Base-by-base conservation (phyloP, 2,113 vertebrate species). In the Aspiorhynchus laticeps region DNA sequence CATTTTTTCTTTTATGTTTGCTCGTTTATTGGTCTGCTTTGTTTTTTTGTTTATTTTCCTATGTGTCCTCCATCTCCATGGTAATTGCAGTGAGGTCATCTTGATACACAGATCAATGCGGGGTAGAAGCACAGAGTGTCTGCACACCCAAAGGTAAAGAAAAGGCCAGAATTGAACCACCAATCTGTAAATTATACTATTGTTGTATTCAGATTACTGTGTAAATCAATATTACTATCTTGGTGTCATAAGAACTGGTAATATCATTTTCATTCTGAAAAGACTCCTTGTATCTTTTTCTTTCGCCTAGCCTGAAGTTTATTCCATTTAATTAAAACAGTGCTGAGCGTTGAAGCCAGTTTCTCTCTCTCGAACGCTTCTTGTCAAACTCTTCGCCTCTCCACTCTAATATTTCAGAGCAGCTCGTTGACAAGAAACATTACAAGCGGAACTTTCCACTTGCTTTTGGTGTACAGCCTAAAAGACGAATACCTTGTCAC, bases 61-160 rank as follows among this genome's bases (percentile, higher is more conserved):
- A 96, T 96, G 90, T 95, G 88, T 97, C 96, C 96, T 96, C 95
- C 96, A 94, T 93, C 92, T 94, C 96, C 96, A 97, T 97, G 97
- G 95, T 97, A 95, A 97, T 95, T 95, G 95, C 97, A 99, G 98
- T 96, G 97, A 99, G 95, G 96, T 98, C 97, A 96, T 99, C 95
- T 97, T 97, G 97, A 96, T 97, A 95, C 96, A 97, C 96, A 97
- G 96, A 93, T 97, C 97, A 97, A 96, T 97, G 94, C 96, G 97
- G 94, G 97, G 97, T 96, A 96, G 97, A 96, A 98, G 98, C 96
- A 96, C 97, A 90, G 98, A 99, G 94, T 98, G 97, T 96, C 97
- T 99, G 93, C 96, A 97, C 95, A 97, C 94, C 90, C 94, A 95
- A 95, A 99, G 97, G 98, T 99, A 99, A 98, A 89, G 59, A 71